phyloP scores from a whole-genome alignment of 1,140 invertebrate genomes.

The Berghia stephanieae region DNA sequence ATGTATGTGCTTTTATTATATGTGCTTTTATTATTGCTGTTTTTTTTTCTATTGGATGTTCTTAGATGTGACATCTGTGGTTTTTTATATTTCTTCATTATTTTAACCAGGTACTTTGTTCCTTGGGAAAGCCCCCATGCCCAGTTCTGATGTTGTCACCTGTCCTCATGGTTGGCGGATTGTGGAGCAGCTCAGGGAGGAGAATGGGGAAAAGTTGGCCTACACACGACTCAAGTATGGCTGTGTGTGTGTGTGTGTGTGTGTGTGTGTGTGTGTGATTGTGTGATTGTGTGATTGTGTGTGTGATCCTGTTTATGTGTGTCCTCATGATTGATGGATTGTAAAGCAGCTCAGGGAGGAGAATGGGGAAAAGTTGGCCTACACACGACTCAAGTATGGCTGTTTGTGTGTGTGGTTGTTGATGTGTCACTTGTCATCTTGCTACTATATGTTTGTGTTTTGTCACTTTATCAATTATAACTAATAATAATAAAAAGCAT shows the following conservation, averaged over 20 bases:
- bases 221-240: slow-evolving; percentile 67
- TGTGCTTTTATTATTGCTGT: not conserved
- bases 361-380: not conserved
- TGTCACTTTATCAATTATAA: no score
- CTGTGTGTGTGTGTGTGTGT: no score
- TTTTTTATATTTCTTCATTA: not conserved
- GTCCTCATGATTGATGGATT: slow-evolving; percentile 47
- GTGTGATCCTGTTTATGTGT: no score
- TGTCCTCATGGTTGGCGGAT: slow-evolving; percentile 48
- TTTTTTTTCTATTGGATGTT: not conserved
- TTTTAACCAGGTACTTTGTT: slow-evolving; percentile 43
- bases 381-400: not conserved
- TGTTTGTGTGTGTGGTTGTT: no score
- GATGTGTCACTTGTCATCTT: no score
- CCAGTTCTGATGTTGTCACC: slow-evolving; percentile 65
- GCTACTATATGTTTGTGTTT: no score
- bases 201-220: slow-evolving; percentile 67
- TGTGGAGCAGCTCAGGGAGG: slow-evolving; percentile 68
- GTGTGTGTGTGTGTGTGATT: no score
- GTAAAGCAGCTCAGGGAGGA: slow-evolving; percentile 67
- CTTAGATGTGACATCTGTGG: no score
- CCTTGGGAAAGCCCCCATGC: slow-evolving; percentile 57
- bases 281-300: no score
- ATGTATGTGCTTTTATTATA: not conserved
- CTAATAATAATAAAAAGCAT: no score